phyloP scores from a whole-genome alignment of 1,140 invertebrate species.

The Drosophila subobscura region DNA sequence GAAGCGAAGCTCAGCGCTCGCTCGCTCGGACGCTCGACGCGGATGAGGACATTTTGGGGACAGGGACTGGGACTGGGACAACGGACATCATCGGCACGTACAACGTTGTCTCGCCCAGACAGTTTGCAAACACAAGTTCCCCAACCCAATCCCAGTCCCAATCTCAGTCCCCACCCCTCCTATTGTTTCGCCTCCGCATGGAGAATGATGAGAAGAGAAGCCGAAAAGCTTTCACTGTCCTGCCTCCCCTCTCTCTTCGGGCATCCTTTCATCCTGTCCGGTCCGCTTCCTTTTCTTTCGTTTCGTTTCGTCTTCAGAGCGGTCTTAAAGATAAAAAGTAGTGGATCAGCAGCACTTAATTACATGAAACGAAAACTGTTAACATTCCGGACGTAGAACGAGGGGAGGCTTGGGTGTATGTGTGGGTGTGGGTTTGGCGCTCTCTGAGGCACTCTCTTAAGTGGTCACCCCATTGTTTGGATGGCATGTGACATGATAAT shows the following conservation, averaged over 20 bases:
- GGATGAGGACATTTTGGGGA: conserved; percentile 1
- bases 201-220: conserved; percentile 4
- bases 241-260: background rate
- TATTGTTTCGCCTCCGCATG: conserved; percentile 53
- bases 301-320: background rate
- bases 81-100: conserved; percentile 62
- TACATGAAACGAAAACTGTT: conserved; percentile 81
- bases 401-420: conserved; percentile 1
- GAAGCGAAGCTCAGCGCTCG: conserved; percentile 4
- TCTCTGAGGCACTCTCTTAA: conserved; percentile 14
- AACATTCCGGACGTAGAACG: conserved; percentile 49
- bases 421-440: background rate
- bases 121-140: conserved; percentile 69
- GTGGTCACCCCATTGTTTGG: conserved; percentile 44
- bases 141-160: background rate
- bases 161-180: background rate
- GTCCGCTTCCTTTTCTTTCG: conserved; percentile 6
- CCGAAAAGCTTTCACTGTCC: conserved; percentile 63
- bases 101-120: conserved; percentile 73
- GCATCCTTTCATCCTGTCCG: conserved; percentile 14
- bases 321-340: conserved; percentile 70
- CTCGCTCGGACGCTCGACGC: too few species aligned
- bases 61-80: conserved; percentile 26
- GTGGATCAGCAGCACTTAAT: conserved; percentile 80
- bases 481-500: conserved; percentile 73